These are phyloP conservation scores for Myotis planiceps DNA, from an alignment of 2,797 vertebrate species.

Conservation along the genomic window DNA sequence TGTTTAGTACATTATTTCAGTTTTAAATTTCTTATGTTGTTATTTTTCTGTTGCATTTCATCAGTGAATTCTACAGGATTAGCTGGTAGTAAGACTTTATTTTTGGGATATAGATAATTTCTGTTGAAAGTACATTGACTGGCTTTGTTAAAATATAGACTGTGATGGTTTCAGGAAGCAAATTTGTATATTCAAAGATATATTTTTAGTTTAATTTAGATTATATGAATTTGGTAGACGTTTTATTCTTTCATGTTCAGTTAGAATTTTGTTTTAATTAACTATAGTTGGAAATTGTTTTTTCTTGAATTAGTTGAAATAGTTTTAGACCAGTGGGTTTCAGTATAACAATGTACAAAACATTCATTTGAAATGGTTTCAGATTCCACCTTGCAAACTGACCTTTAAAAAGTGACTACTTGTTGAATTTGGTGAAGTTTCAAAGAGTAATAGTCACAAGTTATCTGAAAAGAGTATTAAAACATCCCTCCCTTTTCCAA, in stretches of 20 bases:
- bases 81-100: neutral
- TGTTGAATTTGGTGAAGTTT: neutral
- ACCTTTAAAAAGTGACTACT: neutral
- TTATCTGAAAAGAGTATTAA: neutral
- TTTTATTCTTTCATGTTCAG: neutral
- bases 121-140: neutral
- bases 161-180: neutral
- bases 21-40: constrained; percentile 9
- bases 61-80: neutral
- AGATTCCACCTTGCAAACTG: neutral
- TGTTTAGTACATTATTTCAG: neutral
- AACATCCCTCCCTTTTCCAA: neutral
- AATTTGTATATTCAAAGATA: neutral
- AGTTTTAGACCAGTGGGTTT: neutral
- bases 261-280: constrained; percentile 26
- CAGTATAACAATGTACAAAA: neutral
- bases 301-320: neutral
- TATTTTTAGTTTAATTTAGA: neutral
- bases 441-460: neutral
- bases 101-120: neutral
- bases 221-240: neutral
- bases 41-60: neutral
- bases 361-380: neutral
- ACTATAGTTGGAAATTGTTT: neutral
- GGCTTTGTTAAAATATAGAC: neutral